Evolutionary conservation across 1,140 invertebrate species (phyloP).

Genomic region (Halictus rubicundus): DNA sequence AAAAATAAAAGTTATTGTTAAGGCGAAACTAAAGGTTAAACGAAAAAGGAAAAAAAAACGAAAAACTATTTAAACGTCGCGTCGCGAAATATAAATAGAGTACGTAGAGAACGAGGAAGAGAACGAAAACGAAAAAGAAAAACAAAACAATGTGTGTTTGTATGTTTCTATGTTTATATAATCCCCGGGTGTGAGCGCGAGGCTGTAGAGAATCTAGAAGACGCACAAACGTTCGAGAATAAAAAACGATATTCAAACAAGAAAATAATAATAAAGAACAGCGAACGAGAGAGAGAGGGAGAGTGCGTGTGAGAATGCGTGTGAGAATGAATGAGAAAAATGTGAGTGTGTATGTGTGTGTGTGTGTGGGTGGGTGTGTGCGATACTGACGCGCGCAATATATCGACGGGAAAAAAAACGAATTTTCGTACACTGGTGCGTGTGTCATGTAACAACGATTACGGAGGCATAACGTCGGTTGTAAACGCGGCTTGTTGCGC

Average conservation of each 20-base stretch:
- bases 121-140: slow-evolving; percentile 7
- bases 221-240: slow-evolving; percentile 61
- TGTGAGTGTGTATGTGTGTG: not conserved
- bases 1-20: slow-evolving; percentile 28
- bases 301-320: not conserved
- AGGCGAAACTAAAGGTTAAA: slow-evolving; percentile 35
- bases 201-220: slow-evolving; percentile 59
- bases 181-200: slow-evolving; percentile 66
- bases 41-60: too few species aligned
- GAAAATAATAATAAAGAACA: not conserved
- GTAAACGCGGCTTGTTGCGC: slow-evolving; percentile 18
- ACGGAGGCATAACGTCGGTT: slow-evolving; percentile 17
- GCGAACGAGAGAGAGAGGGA: not conserved
- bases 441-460: slow-evolving; percentile 24
- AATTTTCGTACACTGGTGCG: not conserved
- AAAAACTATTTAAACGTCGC: slow-evolving; percentile 36
- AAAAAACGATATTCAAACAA: slow-evolving; percentile 7
- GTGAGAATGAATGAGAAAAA: too few species aligned
- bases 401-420: not conserved
- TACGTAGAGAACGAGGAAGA: slow-evolving; percentile 27
- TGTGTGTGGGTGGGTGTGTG: too few species aligned
- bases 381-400: not conserved
- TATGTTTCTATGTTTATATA: slow-evolving; percentile 78
- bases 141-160: slow-evolving; percentile 70
- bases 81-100: slow-evolving; percentile 40